Evolutionary conservation across 2,113 vertebrate genomes (phyloP).

Genomic region (Phycodurus eques): DNA sequence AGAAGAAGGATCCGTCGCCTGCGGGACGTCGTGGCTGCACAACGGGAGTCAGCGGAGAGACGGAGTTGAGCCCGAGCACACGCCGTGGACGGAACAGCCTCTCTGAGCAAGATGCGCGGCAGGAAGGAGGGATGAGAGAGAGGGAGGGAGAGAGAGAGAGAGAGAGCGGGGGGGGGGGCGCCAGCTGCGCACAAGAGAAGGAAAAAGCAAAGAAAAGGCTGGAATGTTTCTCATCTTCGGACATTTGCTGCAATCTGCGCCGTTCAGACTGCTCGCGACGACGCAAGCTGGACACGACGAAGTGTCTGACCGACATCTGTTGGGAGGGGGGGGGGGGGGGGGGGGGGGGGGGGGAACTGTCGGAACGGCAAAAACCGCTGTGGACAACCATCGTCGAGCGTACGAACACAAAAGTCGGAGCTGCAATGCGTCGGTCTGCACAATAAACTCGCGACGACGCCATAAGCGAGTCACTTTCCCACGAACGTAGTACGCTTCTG

Average conservation of each 20-base stretch:
- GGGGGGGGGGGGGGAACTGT: no score
- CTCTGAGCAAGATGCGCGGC: neutral
- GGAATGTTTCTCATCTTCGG: conserved; percentile 12
- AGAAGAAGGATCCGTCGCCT: neutral
- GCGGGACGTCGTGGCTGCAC: neutral
- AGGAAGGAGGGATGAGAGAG: neutral
- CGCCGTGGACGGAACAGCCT: neutral
- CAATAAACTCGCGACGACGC: no score
- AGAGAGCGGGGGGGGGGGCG: neutral
- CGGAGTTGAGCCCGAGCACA: neutral
- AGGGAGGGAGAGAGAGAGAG: neutral
- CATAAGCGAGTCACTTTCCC: no score
- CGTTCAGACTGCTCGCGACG: neutral
- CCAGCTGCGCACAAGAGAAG: neutral
- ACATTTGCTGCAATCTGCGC: conserved; percentile 6
- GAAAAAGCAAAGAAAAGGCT: neutral
- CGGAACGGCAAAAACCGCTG: no score
- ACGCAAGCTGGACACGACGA: no score
- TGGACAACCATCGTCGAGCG: no score
- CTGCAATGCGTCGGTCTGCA: no score
- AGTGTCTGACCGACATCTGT: no score
- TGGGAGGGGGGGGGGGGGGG: no score
- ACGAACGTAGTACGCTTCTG: no score
- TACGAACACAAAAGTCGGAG: no score
- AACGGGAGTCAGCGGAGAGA: neutral